Conservation (phyloP, 2,888 invertebrate species). For the Marasmarcha lunaedactyla region DNA sequence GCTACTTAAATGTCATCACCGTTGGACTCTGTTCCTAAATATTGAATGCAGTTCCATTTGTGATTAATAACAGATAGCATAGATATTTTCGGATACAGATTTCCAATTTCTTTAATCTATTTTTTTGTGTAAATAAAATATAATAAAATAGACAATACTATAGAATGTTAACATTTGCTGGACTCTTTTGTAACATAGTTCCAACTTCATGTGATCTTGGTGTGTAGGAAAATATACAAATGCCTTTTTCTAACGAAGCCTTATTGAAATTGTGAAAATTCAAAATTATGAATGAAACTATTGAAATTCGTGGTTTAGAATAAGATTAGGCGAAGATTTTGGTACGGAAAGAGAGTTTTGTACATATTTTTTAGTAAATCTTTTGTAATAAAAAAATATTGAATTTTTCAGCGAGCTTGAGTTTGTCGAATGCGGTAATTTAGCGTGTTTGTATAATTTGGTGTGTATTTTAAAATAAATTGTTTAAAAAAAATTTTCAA, state of each 20-base stretch:
- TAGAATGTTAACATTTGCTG: not conserved
- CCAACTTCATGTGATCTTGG: too few relatives aligned
- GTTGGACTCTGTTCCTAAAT: too few relatives aligned
- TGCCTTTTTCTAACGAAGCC: too few relatives aligned
- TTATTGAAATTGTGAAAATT: too few relatives aligned
- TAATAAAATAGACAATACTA: not conserved
- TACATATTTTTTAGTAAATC: conserved; percentile 43
- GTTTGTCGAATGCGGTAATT: not conserved
- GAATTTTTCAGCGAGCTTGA: not conserved
- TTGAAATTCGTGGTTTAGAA: not conserved
- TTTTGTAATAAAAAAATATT: conserved; percentile 18
- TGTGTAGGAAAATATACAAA: too few relatives aligned
- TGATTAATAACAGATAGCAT: too few relatives aligned
- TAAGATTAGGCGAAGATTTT: conserved; percentile 3
- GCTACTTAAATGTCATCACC: too few relatives aligned
- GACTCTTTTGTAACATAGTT: too few relatives aligned
- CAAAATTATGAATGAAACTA: too few relatives aligned
- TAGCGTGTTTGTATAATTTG: not conserved
- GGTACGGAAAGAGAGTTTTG: conserved; percentile 18
- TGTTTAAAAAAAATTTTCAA: not conserved
- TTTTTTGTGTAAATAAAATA: too few relatives aligned
- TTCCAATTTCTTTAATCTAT: too few relatives aligned
- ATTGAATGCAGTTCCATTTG: too few relatives aligned
- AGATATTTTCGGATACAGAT: not conserved
- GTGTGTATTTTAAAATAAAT: not conserved